Evolutionary conservation across 2,888 invertebrate species (phyloP).

Genomic region (Amphipoea lucens): DNA sequence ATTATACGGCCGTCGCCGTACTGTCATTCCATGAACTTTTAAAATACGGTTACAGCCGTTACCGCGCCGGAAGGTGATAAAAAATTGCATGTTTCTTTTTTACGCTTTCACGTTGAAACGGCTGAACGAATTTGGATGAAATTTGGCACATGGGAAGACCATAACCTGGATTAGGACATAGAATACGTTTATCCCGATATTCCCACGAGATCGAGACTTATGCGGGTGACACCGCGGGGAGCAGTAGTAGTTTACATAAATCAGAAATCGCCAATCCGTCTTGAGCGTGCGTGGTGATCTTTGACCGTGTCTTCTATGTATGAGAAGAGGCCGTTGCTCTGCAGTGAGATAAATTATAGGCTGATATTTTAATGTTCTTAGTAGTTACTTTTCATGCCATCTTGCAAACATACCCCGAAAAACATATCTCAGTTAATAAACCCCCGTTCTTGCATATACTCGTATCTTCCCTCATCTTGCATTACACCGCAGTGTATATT

Average conservation of each 20-base stretch:
- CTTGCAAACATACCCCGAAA: background rate
- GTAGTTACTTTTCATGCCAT: background rate
- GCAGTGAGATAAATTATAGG: background rate
- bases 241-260: background rate
- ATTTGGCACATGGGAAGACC: background rate
- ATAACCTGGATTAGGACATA: background rate
- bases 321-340: background rate
- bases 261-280: background rate
- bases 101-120: background rate
- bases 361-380: background rate
- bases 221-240: too few species aligned
- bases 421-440: background rate
- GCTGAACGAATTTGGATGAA: background rate
- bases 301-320: background rate
- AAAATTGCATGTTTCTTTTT: background rate
- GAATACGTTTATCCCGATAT: too few species aligned
- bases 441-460: background rate
- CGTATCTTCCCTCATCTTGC: background rate
- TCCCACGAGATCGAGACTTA: too few species aligned
- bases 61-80: too few species aligned
- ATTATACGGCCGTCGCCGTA: too few species aligned
- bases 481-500: conserved; percentile 30
- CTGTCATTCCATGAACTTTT: too few species aligned
- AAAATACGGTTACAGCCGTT: too few species aligned
- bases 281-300: background rate